Conservation (phyloP, 2,888 invertebrate genomes). For the Drosophila paramelanica region DNA sequence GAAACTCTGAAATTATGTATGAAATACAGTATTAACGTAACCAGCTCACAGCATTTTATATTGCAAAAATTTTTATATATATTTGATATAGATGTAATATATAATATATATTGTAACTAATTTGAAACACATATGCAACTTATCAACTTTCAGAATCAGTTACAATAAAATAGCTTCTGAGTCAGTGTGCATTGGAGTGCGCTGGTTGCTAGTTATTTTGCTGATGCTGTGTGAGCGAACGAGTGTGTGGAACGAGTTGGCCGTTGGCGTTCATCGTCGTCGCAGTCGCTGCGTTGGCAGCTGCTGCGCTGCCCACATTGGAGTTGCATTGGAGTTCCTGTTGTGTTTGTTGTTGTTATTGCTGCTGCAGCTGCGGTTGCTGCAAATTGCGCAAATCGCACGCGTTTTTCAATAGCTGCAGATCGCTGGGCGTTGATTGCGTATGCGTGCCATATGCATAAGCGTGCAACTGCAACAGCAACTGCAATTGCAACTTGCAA, state of each 20-base stretch:
- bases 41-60: no score
- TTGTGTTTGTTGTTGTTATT: conserved; percentile 10
- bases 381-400: conserved; percentile 66
- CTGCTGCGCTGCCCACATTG: conserved; percentile 43
- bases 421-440: conserved; percentile 58
- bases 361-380: conserved; percentile 5
- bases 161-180: conserved; percentile 2
- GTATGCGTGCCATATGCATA: conserved; percentile 55
- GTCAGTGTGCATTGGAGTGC: conserved; percentile 38
- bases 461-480: conserved; percentile 9
- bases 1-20: no score
- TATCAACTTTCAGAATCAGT: not conserved
- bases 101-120: no score
- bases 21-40: no score
- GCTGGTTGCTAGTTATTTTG: conserved; percentile 26
- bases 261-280: conserved; percentile 35
- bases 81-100: not conserved
- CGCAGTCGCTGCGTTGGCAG: conserved; percentile 61
- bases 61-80: not conserved
- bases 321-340: conserved; percentile 34
- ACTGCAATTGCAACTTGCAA: conserved; percentile 22
- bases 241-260: conserved; percentile 67
- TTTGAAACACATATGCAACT: not conserved
- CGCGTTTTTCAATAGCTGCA: conserved; percentile 42
- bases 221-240: conserved; percentile 40